These are phyloP conservation scores for Taxidea taxus DNA, from an alignment of 2,113 vertebrate species.

Conservation along the genomic window DNA sequence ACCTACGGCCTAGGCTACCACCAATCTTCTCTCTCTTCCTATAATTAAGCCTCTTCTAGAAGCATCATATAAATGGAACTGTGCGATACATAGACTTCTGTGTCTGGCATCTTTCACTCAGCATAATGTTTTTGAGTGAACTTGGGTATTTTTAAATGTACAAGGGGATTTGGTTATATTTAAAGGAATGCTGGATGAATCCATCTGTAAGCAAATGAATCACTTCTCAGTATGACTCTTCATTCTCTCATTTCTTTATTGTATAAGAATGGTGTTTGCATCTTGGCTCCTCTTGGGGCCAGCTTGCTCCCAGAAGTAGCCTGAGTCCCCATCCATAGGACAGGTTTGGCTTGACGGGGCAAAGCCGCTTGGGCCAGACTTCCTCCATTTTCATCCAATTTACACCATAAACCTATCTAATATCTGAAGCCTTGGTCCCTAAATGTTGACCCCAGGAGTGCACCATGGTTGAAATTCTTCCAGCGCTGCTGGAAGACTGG, in stretches of 20 bases:
- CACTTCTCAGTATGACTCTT: not conserved
- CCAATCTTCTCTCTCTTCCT: not conserved
- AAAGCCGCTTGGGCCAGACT: too few relatives aligned
- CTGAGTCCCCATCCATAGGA: not conserved
- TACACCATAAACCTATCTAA: not conserved
- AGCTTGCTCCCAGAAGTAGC: not conserved
- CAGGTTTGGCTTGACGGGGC: not conserved
- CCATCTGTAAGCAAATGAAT: not conserved
- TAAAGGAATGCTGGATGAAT: not conserved
- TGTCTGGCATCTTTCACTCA: not conserved
- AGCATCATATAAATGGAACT: not conserved
- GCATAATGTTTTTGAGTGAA: not conserved
- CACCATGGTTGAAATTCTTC: accelerated
- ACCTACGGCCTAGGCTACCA: not conserved
- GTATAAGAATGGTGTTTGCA: not conserved
- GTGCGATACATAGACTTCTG: not conserved
- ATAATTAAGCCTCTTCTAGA: slow-evolving; percentile 35
- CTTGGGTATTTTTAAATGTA: slow-evolving; percentile 26
- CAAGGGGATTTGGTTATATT: slow-evolving; percentile 22
- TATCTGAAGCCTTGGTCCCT: not conserved
- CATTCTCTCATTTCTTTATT: not conserved
- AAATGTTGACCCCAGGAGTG: not conserved
- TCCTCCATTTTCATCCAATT: not conserved
- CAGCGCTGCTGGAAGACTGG: not conserved
- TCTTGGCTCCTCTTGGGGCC: not conserved